These are phyloP conservation scores for Papilio machaon DNA, from an alignment of 1,140 invertebrate species.

Conservation along the genomic window DNA sequence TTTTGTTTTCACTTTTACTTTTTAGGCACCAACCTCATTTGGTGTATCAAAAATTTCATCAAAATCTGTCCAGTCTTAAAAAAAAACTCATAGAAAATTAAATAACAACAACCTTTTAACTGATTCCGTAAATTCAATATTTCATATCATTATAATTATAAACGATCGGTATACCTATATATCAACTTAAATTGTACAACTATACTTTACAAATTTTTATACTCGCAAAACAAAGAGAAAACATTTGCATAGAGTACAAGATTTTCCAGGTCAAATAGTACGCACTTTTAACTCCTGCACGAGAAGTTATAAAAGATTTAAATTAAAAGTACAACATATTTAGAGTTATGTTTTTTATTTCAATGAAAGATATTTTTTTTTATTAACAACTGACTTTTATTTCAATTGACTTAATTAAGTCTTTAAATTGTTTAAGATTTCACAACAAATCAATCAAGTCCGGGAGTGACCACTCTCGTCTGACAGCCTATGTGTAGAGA, in stretches of 20 bases:
- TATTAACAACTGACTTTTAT: background rate
- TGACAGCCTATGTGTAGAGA: too few relatives aligned
- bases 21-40: too few relatives aligned
- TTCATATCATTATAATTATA: too few relatives aligned
- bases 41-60: too few relatives aligned
- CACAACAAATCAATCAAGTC: too few relatives aligned
- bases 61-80: too few relatives aligned
- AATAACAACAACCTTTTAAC: too few relatives aligned
- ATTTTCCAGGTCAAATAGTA: constrained; percentile 24
- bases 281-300: background rate
- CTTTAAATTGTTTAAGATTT: too few relatives aligned
- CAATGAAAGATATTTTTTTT: background rate
- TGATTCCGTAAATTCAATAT: too few relatives aligned
- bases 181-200: background rate
- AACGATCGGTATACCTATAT: background rate
- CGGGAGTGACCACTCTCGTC: too few relatives aligned
- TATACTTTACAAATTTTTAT: constrained; percentile 9
- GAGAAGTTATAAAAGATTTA: background rate
- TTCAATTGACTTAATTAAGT: too few relatives aligned
- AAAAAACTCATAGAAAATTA: too few relatives aligned
- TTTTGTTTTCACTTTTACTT: background rate
- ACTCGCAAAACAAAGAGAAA: background rate
- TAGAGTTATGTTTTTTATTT: background rate
- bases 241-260: background rate
- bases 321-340: background rate